Conservation (phyloP, 2,113 vertebrate species). For the Ptychochromis oligacanthus region DNA sequence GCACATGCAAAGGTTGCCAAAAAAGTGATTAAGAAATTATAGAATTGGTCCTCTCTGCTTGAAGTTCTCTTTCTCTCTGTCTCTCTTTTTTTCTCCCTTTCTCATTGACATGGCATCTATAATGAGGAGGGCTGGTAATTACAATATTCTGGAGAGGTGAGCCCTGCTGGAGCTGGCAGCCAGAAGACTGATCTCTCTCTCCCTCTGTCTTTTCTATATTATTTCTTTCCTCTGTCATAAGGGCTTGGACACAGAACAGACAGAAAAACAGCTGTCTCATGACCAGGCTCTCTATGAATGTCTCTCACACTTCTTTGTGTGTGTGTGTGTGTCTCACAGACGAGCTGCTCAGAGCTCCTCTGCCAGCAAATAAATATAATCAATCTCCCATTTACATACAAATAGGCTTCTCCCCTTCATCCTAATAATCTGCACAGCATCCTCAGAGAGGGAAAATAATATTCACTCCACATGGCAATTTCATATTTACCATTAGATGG, state of each 20-base stretch:
- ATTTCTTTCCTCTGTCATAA: conserved; percentile 57
- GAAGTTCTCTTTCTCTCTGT: conserved; percentile 63
- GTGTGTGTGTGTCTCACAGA: conserved; percentile 25
- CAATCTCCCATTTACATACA: conserved; percentile 85
- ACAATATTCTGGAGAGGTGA: conserved; percentile 81
- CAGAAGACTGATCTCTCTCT: conserved; percentile 65
- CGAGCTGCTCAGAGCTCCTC: conserved; percentile 41
- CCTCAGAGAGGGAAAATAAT: conserved; percentile 73
- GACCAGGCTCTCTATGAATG: conserved; percentile 51
- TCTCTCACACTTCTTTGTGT: conserved; percentile 43
- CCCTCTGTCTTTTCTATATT: conserved; percentile 43
- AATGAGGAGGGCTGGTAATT: conserved; percentile 82
- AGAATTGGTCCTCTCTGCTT: conserved; percentile 79
- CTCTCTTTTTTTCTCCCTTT: conserved; percentile 33
- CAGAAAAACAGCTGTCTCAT: conserved; percentile 66
- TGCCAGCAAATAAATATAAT: conserved; percentile 84
- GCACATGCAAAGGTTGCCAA: conserved; percentile 80
- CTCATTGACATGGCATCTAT: conserved; percentile 80
- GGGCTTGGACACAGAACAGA: conserved; percentile 56
- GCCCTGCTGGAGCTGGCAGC: conserved; percentile 67
- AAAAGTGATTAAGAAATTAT: conserved; percentile 86
- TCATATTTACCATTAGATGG: conserved; percentile 80
- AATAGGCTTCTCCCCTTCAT: conserved; percentile 79
- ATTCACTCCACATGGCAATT: conserved; percentile 75
- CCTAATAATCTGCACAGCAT: conserved; percentile 75